A percentile compares a stretch with the other conserved stretches of the same genome.
Conservation (phyloP, 2,797 vertebrate genomes). For the Enteromius paludinosus region DNA sequence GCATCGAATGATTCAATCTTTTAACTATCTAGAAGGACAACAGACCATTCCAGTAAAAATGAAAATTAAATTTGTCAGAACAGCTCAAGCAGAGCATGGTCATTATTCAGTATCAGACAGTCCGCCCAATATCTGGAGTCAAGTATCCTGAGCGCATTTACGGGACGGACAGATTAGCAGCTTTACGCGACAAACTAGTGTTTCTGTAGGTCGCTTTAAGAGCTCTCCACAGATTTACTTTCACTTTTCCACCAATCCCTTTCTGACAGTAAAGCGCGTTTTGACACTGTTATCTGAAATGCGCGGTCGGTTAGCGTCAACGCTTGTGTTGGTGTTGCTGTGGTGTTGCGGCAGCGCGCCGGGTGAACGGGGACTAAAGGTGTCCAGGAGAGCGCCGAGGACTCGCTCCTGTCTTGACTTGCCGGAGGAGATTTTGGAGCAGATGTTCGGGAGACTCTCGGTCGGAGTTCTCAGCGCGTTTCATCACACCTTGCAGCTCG, state of each 20-base stretch:
- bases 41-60: neutral
- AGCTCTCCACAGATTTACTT: neutral
- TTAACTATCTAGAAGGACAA: neutral
- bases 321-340: conserved; percentile 64
- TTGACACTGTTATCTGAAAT: conserved; percentile 56
- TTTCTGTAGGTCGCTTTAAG: neutral
- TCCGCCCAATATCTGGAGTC: conserved; percentile 32
- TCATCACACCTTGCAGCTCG: conserved; percentile 91
- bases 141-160: conserved; percentile 3
- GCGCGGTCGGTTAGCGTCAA: conserved; percentile 57
- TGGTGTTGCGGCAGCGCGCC: conserved; percentile 50
- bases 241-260: neutral
- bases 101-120: neutral
- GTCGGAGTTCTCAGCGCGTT: conserved; percentile 92
- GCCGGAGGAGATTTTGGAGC: conserved; percentile 92
- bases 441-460: conserved; percentile 90
- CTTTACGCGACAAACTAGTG: conserved; percentile 30
- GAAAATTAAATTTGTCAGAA: neutral
- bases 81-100: neutral
- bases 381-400: conserved; percentile 73
- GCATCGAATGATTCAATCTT: neutral
- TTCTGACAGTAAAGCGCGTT: neutral
- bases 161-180: conserved; percentile 6
- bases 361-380: conserved; percentile 65
- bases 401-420: conserved; percentile 84